These are phyloP conservation scores for Lepisosteus osseus DNA, from an alignment of 2,113 vertebrate species.

Conservation along the genomic window DNA sequence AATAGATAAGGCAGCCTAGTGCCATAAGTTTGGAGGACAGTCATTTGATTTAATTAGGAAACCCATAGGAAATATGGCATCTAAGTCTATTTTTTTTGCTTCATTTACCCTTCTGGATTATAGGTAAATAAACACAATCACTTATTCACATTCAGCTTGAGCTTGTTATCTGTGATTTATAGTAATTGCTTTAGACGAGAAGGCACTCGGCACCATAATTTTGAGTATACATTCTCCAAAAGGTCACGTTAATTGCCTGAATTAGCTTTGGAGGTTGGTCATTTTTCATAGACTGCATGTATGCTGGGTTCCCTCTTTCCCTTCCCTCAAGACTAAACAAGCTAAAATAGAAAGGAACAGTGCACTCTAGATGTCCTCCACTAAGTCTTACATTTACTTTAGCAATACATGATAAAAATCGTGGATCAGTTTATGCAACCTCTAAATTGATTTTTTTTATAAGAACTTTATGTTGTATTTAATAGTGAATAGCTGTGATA, in stretches of 20 bases:
- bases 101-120: background rate
- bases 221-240: conserved; percentile 29
- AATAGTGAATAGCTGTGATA: no score
- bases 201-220: conserved; percentile 18
- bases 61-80: background rate
- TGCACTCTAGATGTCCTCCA: conserved; percentile 8
- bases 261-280: conserved; percentile 24
- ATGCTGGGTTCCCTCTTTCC: conserved; percentile 10
- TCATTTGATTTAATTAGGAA: background rate
- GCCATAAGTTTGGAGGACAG: no score
- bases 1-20: no score
- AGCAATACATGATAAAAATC: no score
- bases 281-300: conserved; percentile 23
- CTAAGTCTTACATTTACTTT: background rate
- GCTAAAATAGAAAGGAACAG: conserved; percentile 11
- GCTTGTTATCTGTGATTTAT: conserved; percentile 23
- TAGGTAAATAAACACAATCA: background rate
- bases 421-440: no score
- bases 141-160: background rate
- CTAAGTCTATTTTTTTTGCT: background rate
- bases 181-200: conserved; percentile 14
- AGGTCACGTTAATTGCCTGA: conserved; percentile 33
- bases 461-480: no score
- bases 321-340: conserved; percentile 4
- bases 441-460: no score